Evolutionary conservation across 2,113 vertebrate species (phyloP).

Genomic region (Sula dactylatra): DNA sequence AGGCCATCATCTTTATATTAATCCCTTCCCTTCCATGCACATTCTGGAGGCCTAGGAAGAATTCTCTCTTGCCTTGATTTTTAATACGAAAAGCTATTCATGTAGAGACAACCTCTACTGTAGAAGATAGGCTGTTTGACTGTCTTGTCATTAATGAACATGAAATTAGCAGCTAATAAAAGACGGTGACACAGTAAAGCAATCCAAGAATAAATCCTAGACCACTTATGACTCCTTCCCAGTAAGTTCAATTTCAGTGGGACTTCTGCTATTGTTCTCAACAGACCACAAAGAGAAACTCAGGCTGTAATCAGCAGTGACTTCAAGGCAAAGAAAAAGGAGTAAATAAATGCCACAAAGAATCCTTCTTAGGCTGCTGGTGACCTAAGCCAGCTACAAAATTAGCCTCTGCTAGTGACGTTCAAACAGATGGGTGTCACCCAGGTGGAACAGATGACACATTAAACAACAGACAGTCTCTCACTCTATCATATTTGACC

Average conservation of each 20-base stretch:
- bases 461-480: constrained; percentile 25
- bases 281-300: background rate
- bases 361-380: constrained; percentile 26
- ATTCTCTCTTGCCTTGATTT: background rate
- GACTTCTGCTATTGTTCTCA: background rate
- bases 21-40: background rate
- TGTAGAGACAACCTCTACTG: background rate
- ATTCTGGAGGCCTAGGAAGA: background rate
- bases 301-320: background rate
- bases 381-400: background rate
- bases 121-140: background rate
- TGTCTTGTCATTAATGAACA: background rate
- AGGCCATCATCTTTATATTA: background rate
- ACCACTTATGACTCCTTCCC: background rate
- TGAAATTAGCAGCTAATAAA: background rate
- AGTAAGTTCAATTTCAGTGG: background rate
- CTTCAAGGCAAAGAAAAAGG: background rate
- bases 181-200: background rate
- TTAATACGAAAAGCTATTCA: background rate
- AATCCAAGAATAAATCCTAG: background rate
- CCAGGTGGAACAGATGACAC: constrained; percentile 54
- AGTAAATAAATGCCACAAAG: background rate
- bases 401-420: background rate
- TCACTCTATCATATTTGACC: background rate
- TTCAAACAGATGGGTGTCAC: constrained; percentile 29